Evolutionary conservation across 1,140 invertebrate species (phyloP), one percentile per base, ranked within the genome.

Genomic region (Drosophila albomicans): DNA sequence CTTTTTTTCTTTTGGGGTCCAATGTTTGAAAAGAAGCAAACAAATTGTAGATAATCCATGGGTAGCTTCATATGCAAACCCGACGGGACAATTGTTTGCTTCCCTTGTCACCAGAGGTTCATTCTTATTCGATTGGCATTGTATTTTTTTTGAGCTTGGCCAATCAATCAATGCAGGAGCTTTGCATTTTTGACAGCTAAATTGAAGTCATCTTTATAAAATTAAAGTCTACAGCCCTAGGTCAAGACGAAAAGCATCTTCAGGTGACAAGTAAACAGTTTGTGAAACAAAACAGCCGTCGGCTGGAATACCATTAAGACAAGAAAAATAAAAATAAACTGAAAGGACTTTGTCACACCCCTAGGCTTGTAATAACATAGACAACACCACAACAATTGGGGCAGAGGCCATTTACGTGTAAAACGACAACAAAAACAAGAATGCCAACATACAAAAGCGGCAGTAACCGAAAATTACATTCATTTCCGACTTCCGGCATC

Each of bases 401-500:
- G 30, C 35, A 30, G n/a, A 30, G 51, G 13, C 49, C 65, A 67
- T 82, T 77, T 81, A 57, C 35, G 46, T 61, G 68, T 45, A 66
- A 63, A 67, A 58, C 38, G 63, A 76, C 49, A 57, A 69, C 16
- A 28, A 32, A 3, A 45, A 6, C 20, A 56, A 11, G 30, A 69
- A 61, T 49, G 62, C 11, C 16, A 56, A 51, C 67, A 57, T 38
- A 51, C 67, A 57, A 10, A 79, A 43, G 11, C 41, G 41, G 41
- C 35, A 56, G 10, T 28, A 57, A 58, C 62, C 41, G 38, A 79
- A 77, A 85, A 87, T 87, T 88, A 88, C 76, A 80, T 67, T 82
- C 63, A 68, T 87, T 88, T 87, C 76, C 82, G 61, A 57, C 86
- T 87, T 86, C 82, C 84, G 78, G 62, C 68, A 80, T 87, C 82